Evolutionary conservation across 2,113 vertebrate genomes (phyloP).

Genomic region (Oreocharis arfaki): DNA sequence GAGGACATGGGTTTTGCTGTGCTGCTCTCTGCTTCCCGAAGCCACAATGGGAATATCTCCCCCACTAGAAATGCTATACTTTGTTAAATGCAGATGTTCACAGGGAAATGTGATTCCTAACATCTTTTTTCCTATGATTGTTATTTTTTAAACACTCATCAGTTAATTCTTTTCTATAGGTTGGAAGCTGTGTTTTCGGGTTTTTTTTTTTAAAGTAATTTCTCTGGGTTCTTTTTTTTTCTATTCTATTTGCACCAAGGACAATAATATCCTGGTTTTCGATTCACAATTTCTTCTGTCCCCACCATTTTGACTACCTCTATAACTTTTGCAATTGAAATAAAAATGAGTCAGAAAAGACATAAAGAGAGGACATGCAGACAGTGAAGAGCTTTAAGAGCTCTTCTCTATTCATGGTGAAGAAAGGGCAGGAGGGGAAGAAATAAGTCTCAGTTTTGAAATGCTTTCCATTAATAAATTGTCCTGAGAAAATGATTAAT

Average conservation of each 20-base stretch:
- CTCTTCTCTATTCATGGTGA: neutral
- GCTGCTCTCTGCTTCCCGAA: neutral
- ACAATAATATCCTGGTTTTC: neutral
- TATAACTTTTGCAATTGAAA: neutral
- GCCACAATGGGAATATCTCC: neutral
- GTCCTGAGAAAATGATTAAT: neutral
- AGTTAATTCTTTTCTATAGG: neutral
- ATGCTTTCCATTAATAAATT: conserved; percentile 13
- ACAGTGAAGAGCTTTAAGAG: neutral
- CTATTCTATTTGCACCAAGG: neutral
- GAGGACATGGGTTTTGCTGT: neutral
- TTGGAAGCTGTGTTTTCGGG: neutral
- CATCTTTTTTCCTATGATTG: neutral
- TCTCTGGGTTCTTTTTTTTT: neutral
- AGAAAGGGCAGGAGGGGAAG: neutral
- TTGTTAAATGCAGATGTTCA: neutral
- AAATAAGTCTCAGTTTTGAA: conserved; percentile 9
- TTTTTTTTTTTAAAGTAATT: neutral
- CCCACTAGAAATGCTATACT: neutral
- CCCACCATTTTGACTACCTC: neutral
- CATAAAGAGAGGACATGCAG: neutral
- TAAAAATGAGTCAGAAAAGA: neutral
- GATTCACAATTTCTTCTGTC: neutral
- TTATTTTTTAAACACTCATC: neutral
- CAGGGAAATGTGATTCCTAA: neutral